Conservation (phyloP, 92 coral and sea anemone species). For the Meandrina meandrites region DNA sequence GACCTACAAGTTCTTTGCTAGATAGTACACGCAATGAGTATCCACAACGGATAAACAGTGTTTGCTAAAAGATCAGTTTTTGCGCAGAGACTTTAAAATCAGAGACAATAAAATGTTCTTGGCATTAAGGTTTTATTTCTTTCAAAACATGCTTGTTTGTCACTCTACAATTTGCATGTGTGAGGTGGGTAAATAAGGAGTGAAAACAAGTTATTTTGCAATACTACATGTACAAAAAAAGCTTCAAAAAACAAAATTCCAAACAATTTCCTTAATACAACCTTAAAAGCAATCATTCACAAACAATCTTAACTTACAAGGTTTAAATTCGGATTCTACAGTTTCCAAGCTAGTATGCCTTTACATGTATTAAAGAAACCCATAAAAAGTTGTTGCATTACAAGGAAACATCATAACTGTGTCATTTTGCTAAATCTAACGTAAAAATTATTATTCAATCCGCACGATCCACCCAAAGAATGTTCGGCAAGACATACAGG, state of each 20-base stretch:
- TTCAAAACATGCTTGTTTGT: not conserved
- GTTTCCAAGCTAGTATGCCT: too few species aligned
- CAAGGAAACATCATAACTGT: not conserved
- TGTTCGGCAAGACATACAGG: conserved; percentile 28
- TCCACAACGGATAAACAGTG: conserved; percentile 8
- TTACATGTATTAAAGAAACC: not conserved
- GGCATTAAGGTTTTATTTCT: conserved; percentile 6
- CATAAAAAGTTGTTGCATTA: conserved; percentile 12
- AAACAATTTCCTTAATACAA: not conserved
- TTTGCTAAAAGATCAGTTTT: not conserved
- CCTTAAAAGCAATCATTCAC: conserved; percentile 2
- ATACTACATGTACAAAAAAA: not conserved
- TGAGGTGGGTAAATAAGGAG: not conserved
- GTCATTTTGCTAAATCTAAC: conserved; percentile 10
- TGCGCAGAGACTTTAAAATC: not conserved
- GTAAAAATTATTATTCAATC: conserved; percentile 11
- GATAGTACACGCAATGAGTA: conserved; percentile 25
- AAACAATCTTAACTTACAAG: not conserved
- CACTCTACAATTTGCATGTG: not conserved
- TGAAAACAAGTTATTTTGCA: not conserved
- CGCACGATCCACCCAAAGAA: conserved; percentile 27
- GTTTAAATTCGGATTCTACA: not conserved
- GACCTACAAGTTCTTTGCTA: conserved; percentile 22
- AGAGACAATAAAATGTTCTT: not conserved
- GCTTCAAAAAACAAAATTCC: not conserved